These are phyloP conservation scores for Xenopus tropicalis DNA, from an alignment of 2,113 vertebrate genomes.

Conservation along the genomic window UCB_Xtro_10.0 CM004446.2:949501-950000, in stretches of 20 bases:
- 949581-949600: slow-evolving; percentile 68
- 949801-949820: too few species aligned
- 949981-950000: too few species aligned
- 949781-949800: too few species aligned
- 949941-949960: too few species aligned
- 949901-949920: too few species aligned
- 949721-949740: slow-evolving; percentile 99
- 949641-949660: slow-evolving; percentile 69
- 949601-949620: slow-evolving; percentile 66
- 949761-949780: slow-evolving; percentile 57
- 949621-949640: slow-evolving; percentile 58
- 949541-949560: slow-evolving; percentile 69
- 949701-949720: slow-evolving; percentile 98
- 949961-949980: too few species aligned
- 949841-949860: too few species aligned
- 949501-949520: slow-evolving; percentile 37
- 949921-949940: too few species aligned
- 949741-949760: slow-evolving; percentile 83
- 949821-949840: too few species aligned
- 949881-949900: too few species aligned
- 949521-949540: slow-evolving; percentile 55
- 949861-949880: too few species aligned
- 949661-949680: slow-evolving; percentile 78
- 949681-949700: slow-evolving; percentile 90
- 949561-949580: slow-evolving; percentile 71